Evolutionary conservation across 2,797 vertebrate genomes (phyloP).

Genomic region (Danionella dracula): DNA sequence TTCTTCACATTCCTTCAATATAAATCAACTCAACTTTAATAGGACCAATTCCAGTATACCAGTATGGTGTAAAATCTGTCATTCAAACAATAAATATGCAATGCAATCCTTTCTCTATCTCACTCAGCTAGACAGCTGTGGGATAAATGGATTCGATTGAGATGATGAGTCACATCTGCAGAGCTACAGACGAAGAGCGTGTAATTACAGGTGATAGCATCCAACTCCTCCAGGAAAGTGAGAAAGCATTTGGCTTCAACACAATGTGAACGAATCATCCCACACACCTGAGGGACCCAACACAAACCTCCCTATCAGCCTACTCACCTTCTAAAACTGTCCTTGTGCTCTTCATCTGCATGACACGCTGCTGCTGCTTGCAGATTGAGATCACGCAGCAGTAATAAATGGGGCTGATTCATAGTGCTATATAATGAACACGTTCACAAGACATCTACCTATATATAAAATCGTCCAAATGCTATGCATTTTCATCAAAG

Average conservation of each 20-base stretch:
- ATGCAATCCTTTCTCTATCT: neutral
- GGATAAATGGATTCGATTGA: neutral
- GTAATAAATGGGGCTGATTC: no score
- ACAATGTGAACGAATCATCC: conserved; percentile 21
- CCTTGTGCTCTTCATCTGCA: neutral
- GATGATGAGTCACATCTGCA: conserved; percentile 21
- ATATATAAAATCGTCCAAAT: no score
- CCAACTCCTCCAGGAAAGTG: conserved; percentile 23
- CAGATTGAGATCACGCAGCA: no score
- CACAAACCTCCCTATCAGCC: neutral
- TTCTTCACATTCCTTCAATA: conserved; percentile 7
- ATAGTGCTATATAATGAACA: no score
- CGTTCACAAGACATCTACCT: no score
- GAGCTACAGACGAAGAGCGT: conserved; percentile 8
- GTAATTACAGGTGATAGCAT: conserved; percentile 43
- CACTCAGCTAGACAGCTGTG: neutral
- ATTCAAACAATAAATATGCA: neutral
- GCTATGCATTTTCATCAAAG: no score
- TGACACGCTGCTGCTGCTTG: neutral
- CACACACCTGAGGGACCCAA: conserved; percentile 33
- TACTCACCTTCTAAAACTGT: conserved; percentile 5
- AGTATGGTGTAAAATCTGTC: neutral
- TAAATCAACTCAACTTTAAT: neutral
- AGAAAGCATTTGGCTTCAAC: conserved; percentile 16
- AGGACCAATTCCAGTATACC: neutral